Evolutionary conservation across 2,888 invertebrate species (phyloP), one percentile per base, ranked within the genome.

Genomic region (Leptopilina drosophilae): DNA sequence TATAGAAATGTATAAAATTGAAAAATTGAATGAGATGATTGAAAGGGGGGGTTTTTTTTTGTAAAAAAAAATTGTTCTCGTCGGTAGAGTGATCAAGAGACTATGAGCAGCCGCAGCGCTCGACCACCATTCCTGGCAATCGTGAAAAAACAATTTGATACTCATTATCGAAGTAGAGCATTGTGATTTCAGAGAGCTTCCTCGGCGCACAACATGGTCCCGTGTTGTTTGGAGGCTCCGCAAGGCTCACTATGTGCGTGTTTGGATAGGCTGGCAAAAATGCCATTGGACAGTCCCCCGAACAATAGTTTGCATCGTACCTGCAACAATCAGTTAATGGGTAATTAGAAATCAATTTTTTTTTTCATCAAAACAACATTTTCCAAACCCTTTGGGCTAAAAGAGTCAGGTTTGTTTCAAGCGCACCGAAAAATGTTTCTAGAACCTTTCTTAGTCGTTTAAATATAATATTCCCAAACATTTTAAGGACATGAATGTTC

Each of bases 251-350:
- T 88, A 98, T 93, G 92, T 98, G 97, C 9, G 98, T 97, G 91
- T 98, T 97, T 0, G 97, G 95, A 90, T 96, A 96, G 88, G 96
- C 95, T 89, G 97, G 97, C 82, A 97, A 93, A 90, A 97, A 97
- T 76, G 97, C 95, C 92, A 95, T 96, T 0, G 96, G 96, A 92
- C 99, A 99, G 88, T 98, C 97, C 8, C 99, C 98, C 78, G 97
- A 95, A 93, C 99, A 99, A 93, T 98, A 98, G 93, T 98, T 97
- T 8, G 99, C 98, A 89, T 97, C 96, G 93, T 98, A 99, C 81
- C 91, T 91, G 88, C 4, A 85, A 67, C 33, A 77, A 66, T 5
- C 33, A 33, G 33, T 33, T 33, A 5, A 33, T 26, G 26, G 26
- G n/a, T 26, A 26, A 26, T 26, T 26, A 26, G 1, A 26, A 26